Evolutionary conservation across 2,888 invertebrate species (phyloP).

Genomic region (Stegana nigrithorax): DNA sequence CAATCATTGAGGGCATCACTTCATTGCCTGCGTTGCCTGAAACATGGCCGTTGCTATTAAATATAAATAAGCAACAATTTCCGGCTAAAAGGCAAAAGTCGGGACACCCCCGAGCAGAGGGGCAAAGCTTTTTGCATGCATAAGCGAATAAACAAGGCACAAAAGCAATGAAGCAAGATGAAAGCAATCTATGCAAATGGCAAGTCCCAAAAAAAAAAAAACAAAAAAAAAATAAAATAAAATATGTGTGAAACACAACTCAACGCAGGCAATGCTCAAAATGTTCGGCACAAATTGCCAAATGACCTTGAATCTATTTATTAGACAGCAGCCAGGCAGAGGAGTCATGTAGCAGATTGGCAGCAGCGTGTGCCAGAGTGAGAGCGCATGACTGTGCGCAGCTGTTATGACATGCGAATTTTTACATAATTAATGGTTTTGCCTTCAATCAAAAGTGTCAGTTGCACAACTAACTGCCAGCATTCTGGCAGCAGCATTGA

Average conservation of each 20-base stretch:
- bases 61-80: constrained; percentile 2
- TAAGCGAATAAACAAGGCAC: background rate
- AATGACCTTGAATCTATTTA: constrained; percentile 11
- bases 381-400: background rate
- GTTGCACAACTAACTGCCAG: constrained; percentile 36
- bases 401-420: constrained; percentile 45
- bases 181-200: constrained; percentile 10
- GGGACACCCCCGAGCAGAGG: background rate
- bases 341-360: too few species aligned
- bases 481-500: background rate
- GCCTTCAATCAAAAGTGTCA: constrained; percentile 59
- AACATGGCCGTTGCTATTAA: background rate
- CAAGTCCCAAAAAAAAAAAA: too few species aligned
- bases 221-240: background rate
- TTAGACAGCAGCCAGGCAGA: background rate
- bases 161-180: background rate
- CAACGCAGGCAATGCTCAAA: background rate
- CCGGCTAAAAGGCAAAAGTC: background rate
- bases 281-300: constrained; percentile 10
- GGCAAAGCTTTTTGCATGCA: background rate
- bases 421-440: constrained; percentile 57
- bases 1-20: background rate
- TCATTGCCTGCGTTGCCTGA: background rate
- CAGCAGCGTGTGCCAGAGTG: background rate
- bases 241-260: background rate